Base-by-base conservation (phyloP, 2,113 vertebrate species). In the Elanoides forficatus region DNA sequence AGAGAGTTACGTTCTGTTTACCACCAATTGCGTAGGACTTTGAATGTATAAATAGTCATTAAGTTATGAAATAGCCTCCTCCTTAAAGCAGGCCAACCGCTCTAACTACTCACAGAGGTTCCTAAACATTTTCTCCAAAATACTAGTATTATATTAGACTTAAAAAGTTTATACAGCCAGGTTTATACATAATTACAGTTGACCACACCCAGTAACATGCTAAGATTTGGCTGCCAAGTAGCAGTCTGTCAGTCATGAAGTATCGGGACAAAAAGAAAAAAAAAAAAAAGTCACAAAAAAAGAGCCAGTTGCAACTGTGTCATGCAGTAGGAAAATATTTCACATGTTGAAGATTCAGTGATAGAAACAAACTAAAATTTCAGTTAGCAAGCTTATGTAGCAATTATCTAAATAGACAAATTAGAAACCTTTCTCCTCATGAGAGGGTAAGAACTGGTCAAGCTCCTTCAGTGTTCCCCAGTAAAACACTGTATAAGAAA, bases 31-130 rank as follows among this genome's bases (percentile, higher is more conserved):
- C 32, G 2, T 48, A 94, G 82, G 63, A 66, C 80, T 90, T 71
- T 36, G 66, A 73, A 90, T 63, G 67, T 17, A 88, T 83, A 95
- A 95, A 68, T 70, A 95, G 63, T 94, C 75, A 95, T 95, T 95
- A 96, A 66, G 86, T 94, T 92, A 95, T 36, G 55, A 94, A 95
- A 92, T 58, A 81, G 59, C 11, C 66, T 76, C 75, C 70, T 93
- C 50, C 92, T 92, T 70, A 73, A 92, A 92, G 92, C 36, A 80
- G 75, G 55, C 17, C 81, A 96, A 71, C 70, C 5, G 10, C 90
- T 85, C 47, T 65, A 94, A 84, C 78, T 88, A 67, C 40, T 91
- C 50, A 56, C 52, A 72, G 16, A 45, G 9, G 63, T 56, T 45
- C 56, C 62, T 81, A 75, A 94, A 79, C 34, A 42, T 95, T 95